Evolutionary conservation across 1,140 invertebrate species (phyloP), one percentile per base, ranked within the genome.

Genomic region (Himalopsyche phryganea): DNA sequence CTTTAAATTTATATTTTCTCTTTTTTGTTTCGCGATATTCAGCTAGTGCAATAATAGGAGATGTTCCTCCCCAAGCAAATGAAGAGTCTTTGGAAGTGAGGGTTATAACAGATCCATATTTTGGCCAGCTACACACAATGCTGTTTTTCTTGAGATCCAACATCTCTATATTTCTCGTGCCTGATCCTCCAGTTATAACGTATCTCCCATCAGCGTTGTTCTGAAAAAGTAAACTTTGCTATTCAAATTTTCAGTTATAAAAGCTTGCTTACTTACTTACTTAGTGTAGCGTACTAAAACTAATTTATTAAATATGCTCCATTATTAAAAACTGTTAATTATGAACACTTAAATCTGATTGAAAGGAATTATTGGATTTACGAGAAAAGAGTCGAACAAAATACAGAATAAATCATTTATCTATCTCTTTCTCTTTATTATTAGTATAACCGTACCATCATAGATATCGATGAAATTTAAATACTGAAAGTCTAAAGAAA

Each of bases 181-280:
- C 75, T 15, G 73, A 74, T n/a, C 75, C 75, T 9, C 74, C 75
- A 11, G 75, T 69, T 19, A 77, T 69, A 1, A 51, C 72, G 58
- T 77, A 76, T 47, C 76, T 74, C 9, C 73, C 74, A 66, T 75
- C 72, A 9, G 71, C 68, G 53, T 76, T 77, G 50, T 61, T 71
- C 75, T 77, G 67, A 20, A 50, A 36, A 28, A 11, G 7, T n/a
- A 46, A 0, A 14, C 5, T 32, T 13, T 41, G 6, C 23, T 7
- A 46, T 9, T n/a, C 7, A 3, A 46, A 17, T 6, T 1, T 10
- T 1, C 28, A 1, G 18, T 4, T 47, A 3, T 4, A 1, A 2
- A 4, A 15, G n/a, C 1, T 2, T 18, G 2, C 1, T 42, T 42
- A 15, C 18, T 1, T n/a, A n/a, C n/a, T n/a, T n/a, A n/a, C n/a